A percentile compares a stretch with the other conserved stretches of the same genome.
Evolutionary conservation across 2,113 vertebrate genomes (phyloP).

Genomic region (Salminus brasiliensis): DNA sequence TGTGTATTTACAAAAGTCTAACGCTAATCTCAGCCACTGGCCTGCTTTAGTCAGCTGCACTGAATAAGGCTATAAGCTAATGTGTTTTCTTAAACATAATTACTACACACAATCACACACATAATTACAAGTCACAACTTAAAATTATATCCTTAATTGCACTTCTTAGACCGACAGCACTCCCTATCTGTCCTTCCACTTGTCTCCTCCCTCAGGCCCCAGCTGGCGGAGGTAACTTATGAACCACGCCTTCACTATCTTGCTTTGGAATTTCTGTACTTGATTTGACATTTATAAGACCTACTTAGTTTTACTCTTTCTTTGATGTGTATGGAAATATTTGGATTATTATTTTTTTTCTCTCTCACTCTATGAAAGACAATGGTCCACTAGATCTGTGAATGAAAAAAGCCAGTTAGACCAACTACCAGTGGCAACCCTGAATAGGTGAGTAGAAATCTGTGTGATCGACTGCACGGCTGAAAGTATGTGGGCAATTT

Average conservation of each 20-base stretch:
- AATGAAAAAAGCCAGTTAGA: constrained; percentile 80
- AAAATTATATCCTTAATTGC: constrained; percentile 64
- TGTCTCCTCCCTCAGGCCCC: constrained; percentile 78
- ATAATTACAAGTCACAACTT: background rate
- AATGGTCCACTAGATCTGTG: constrained; percentile 76
- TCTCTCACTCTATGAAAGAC: constrained; percentile 63
- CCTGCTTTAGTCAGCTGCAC: background rate
- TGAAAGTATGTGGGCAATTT: too few relatives aligned
- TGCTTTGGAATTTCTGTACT: background rate
- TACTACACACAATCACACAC: background rate
- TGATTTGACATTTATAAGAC: background rate
- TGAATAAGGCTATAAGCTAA: background rate
- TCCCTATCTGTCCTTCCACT: constrained; percentile 77
- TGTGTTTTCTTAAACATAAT: background rate
- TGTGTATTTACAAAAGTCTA: background rate
- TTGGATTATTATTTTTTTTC: background rate
- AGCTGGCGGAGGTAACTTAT: constrained; percentile 78
- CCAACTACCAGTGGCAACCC: constrained; percentile 74
- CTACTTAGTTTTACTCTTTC: background rate
- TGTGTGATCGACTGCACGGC: too few relatives aligned
- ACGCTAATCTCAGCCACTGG: background rate
- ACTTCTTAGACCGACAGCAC: constrained; percentile 79
- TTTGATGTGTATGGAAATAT: background rate
- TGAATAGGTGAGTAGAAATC: constrained; percentile 78
- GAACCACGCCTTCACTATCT: background rate